Percentiles rank a stretch among this genome's conserved stretches.
Conservation (phyloP, 2,888 invertebrate genomes). For the Crepidodera aurea region DNA sequence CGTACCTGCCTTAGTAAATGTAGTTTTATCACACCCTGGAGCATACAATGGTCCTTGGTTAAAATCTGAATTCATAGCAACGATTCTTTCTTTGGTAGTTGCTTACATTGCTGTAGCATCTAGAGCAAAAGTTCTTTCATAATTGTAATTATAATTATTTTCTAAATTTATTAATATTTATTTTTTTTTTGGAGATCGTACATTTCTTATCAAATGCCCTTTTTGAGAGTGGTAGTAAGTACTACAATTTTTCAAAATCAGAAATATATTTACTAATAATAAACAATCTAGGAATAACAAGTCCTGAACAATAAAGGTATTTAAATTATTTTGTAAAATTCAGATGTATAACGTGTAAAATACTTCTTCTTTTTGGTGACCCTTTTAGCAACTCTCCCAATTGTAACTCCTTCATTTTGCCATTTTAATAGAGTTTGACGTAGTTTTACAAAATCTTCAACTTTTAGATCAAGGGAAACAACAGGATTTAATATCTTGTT, state of each 20-base stretch:
- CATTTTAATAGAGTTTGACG: constrained; percentile 10
- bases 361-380: constrained; percentile 3
- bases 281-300: no score
- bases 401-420: neutral
- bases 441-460: constrained; percentile 15
- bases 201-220: constrained; percentile 15
- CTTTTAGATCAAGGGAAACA: constrained; percentile 2
- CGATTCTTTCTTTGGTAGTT: constrained; percentile 76
- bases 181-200: constrained; percentile 6
- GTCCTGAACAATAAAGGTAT: no score
- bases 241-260: no score
- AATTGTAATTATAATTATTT: constrained; percentile 26
- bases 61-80: constrained; percentile 90
- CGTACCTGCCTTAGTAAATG: constrained; percentile 75
- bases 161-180: constrained; percentile 29
- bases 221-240: no score
- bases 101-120: constrained; percentile 88
- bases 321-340: constrained; percentile 14
- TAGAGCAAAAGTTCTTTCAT: constrained; percentile 73
- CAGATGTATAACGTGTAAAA: constrained; percentile 1
- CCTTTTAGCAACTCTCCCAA: constrained; percentile 24
- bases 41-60: constrained; percentile 93
- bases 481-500: neutral
- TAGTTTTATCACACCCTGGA: constrained; percentile 77
- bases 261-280: no score